Conservation (phyloP, 1,140 invertebrate genomes). For the Triops cancriformis region DNA sequence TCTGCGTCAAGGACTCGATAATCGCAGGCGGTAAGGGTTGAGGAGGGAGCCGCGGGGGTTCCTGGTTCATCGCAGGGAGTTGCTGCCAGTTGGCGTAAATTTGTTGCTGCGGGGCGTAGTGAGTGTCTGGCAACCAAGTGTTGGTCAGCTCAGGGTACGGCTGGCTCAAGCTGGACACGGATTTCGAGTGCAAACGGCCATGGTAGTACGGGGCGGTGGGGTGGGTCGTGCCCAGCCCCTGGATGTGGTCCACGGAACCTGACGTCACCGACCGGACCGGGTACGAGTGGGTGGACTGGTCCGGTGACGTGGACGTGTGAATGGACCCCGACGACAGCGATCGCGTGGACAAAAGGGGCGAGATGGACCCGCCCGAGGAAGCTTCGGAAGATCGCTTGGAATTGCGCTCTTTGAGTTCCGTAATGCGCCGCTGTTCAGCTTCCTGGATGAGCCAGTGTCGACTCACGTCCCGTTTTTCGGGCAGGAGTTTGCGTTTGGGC, state of each 20-base stretch:
- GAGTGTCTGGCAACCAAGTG: neutral
- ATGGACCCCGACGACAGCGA: constrained; percentile 19
- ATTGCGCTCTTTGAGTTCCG: constrained; percentile 53
- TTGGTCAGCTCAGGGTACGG: neutral
- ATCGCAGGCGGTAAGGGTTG: constrained; percentile 55
- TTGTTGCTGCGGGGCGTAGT: constrained; percentile 10
- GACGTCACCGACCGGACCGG: constrained; percentile 23
- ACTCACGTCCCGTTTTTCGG: constrained; percentile 20
- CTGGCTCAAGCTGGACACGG: neutral
- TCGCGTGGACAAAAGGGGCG: constrained; percentile 21
- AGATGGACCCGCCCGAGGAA: constrained; percentile 18
- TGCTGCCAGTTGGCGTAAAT: constrained; percentile 5
- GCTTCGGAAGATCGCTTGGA: constrained; percentile 34
- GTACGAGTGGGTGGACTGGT: constrained; percentile 16
- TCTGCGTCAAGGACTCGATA: constrained; percentile 60
- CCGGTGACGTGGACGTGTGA: constrained; percentile 11
- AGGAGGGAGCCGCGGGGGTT: constrained; percentile 33
- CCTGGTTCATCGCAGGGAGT: neutral
- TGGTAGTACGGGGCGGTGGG: neutral
- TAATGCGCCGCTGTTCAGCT: constrained; percentile 75
- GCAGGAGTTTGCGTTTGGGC: neutral
- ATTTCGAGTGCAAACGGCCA: constrained; percentile 20
- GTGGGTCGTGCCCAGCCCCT: neutral
- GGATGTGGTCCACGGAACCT: constrained; percentile 26
- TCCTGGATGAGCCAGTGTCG: constrained; percentile 52